Base-by-base conservation (phyloP, 2,797 vertebrate genomes). In the Threskiornis aethiopicus region DNA sequence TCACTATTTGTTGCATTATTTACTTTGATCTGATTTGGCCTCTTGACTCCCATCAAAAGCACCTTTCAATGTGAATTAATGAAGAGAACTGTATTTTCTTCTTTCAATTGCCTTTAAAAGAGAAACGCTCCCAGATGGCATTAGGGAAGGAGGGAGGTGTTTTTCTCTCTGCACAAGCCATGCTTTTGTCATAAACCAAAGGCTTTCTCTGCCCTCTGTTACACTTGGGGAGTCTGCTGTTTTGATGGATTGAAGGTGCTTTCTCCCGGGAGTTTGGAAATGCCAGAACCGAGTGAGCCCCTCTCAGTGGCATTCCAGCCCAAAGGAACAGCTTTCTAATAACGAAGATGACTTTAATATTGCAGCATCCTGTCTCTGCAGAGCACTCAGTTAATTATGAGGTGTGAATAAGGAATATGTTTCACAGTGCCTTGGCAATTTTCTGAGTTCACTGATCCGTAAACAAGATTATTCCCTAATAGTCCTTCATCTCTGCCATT, bases 401-500 rank as follows among this genome's bases (percentile, higher is more conserved):
- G 82, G 92, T 89, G 96, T 95, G 96, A 97, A 96, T 96, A 95
- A 97, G 94, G 85, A 97, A 94, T 96, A 49, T 78, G 96, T 93
- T 96, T 97, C 89, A 95, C 78, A 89, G 93, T 91, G 71, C 82
- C 93, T 95, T 95, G 77, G 92, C 95, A 95, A 96, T 97, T 96
- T 96, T 97, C 83, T 96, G 93, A 92, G 93, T 87, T 78, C 73
- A 58, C 57, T 96, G 89, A 97, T 97, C 96, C 72, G 1, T 97
- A 96, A 97, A 97, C 90, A 97, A 91, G 76, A 96, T 97, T 96
- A 97, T 96, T 97, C 95, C 84, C 62, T 95, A 82, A 84, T 90
- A 96, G 86, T 96, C 84, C 95, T 97, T 95, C 92, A 87, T 22
- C 90, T 96, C 91, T 96, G 78, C 90, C 77, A 96, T 96, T 96